Conservation (phyloP, 1,140 invertebrate species). For the Plectus sambesii region DNA sequence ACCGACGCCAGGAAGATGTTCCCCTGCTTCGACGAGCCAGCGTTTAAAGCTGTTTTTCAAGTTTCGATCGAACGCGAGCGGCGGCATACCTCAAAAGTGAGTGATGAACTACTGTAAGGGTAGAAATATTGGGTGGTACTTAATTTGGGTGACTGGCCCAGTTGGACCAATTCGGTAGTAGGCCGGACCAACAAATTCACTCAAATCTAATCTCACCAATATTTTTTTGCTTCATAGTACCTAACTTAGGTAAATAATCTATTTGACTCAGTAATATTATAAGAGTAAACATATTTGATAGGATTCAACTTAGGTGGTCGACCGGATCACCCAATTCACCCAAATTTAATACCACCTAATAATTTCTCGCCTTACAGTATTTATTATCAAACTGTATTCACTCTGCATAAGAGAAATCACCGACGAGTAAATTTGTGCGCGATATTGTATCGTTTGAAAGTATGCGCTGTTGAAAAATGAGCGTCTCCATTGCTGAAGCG, state of each 20-base stretch:
- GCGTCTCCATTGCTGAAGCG: constrained; percentile 6
- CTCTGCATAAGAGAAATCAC: constrained; percentile 13
- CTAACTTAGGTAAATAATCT: too few species aligned
- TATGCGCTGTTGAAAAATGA: not conserved
- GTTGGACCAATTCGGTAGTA: constrained; percentile 10
- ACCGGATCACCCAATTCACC: too few species aligned
- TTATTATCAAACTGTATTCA: constrained; percentile 8
- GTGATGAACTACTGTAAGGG: constrained; percentile 6
- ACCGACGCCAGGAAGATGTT: constrained; percentile 83
- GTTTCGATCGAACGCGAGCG: constrained; percentile 45
- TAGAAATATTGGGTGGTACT: not conserved
- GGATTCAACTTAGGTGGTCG: too few species aligned
- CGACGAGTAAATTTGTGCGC: constrained; percentile 7
- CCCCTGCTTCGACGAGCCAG: constrained; percentile 88
- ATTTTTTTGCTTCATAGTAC: too few species aligned
- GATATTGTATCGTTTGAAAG: not conserved
- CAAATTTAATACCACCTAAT: too few species aligned
- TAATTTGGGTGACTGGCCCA: not conserved
- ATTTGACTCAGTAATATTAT: too few species aligned
- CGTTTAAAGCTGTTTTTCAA: constrained; percentile 71
- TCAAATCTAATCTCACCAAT: too few species aligned
- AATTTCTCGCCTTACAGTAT: too few species aligned
- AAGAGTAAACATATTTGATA: too few species aligned
- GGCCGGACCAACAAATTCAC: too few species aligned
- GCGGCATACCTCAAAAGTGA: constrained; percentile 17